phyloP scores from a whole-genome alignment of 2,113 vertebrate species.

The Bagarius yarrelli region DNA sequence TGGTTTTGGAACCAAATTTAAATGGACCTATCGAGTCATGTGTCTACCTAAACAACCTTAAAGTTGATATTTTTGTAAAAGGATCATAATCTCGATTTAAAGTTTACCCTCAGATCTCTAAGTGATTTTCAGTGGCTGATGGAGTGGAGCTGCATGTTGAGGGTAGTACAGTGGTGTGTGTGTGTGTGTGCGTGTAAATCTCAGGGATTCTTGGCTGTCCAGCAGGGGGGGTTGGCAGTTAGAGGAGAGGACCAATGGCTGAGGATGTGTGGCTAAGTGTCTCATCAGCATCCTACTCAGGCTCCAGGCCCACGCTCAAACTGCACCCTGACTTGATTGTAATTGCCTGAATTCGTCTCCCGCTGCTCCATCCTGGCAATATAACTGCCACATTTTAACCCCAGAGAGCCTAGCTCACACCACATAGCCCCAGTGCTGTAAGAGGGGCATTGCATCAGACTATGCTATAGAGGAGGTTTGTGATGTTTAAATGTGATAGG shows the following conservation, averaged over 20 bases:
- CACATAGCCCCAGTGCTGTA: conserved; percentile 46
- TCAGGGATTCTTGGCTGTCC: conserved; percentile 82
- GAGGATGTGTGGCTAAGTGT: conserved; percentile 96
- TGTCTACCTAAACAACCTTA: background rate
- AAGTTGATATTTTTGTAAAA: background rate
- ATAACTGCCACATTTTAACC: conserved; percentile 89
- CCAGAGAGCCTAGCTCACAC: conserved; percentile 66
- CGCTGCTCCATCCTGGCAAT: conserved; percentile 98
- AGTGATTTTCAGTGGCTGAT: conserved; percentile 39
- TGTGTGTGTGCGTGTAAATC: conserved; percentile 61
- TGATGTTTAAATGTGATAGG: conserved; percentile 16
- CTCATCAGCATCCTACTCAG: conserved; percentile 99
- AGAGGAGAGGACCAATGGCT: conserved; percentile 79
- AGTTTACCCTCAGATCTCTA: conserved; percentile 19
- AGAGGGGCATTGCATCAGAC: conserved; percentile 49
- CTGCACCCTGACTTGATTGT: conserved; percentile 99
- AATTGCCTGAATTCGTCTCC: conserved; percentile 99
- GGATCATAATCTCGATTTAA: background rate
- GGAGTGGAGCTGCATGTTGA: conserved; percentile 36
- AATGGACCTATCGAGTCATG: background rate
- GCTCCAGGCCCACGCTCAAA: conserved; percentile 93
- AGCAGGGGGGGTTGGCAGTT: conserved; percentile 84
- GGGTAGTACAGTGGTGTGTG: conserved; percentile 43
- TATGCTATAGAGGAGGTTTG: conserved; percentile 48
- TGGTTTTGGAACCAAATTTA: background rate